Evolutionary conservation across 2,797 vertebrate genomes (phyloP).

Genomic region (Ptychadena robeensis): DNA sequence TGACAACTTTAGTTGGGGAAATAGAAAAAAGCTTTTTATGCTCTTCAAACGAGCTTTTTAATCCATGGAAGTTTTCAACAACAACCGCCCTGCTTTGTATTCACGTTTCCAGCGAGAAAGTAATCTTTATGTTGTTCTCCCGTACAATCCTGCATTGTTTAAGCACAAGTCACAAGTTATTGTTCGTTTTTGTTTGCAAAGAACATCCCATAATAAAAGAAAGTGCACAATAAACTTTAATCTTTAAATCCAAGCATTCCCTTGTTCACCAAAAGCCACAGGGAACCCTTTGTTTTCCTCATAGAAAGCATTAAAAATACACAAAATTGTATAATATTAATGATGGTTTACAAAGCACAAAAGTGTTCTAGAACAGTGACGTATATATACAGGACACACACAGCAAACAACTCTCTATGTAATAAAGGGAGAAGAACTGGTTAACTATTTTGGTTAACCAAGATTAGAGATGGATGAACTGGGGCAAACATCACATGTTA

Average conservation of each 20-base stretch:
- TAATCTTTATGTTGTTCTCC: background rate
- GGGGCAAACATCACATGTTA: too few relatives aligned
- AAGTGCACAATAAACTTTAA: background rate
- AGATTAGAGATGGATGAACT: too few relatives aligned
- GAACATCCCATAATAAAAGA: background rate
- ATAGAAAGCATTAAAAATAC: background rate
- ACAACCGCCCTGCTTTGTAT: slow-evolving; percentile 12
- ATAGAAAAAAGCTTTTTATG: background rate
- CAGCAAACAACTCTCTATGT: too few relatives aligned
- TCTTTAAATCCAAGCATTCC: background rate
- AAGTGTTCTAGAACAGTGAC: too few relatives aligned
- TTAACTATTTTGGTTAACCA: too few relatives aligned
- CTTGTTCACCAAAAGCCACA: background rate
- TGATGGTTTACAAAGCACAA: too few relatives aligned
- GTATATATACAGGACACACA: too few relatives aligned
- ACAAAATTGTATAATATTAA: too few relatives aligned
- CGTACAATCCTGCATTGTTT: background rate
- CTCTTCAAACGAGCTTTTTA: slow-evolving; percentile 15
- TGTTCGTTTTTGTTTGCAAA: background rate
- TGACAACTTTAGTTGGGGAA: background rate
- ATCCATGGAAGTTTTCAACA: background rate
- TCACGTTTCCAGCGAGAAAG: background rate
- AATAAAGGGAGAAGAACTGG: too few relatives aligned
- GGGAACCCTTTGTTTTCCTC: background rate
- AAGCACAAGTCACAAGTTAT: background rate